Evolutionary conservation across 2,888 invertebrate species (phyloP), one percentile per base, ranked within the genome.

Genomic region (Drosophila nigritarsus): DNA sequence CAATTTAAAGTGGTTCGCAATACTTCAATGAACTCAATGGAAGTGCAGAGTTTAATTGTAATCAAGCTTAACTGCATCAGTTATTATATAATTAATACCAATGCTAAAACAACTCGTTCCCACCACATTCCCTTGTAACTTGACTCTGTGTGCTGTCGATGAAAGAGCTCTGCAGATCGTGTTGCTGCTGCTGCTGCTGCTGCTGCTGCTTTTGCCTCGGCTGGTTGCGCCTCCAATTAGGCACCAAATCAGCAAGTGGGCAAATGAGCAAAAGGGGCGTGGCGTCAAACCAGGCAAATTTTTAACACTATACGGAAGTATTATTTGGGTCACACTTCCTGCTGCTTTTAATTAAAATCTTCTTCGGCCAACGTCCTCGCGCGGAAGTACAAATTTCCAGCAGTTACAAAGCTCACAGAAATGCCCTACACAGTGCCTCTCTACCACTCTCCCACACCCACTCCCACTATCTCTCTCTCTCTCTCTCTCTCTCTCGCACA

Each of bases 301-400:
- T 86, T 86, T 90, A 88, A 87, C 89, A 87, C 81, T 88, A 83
- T 78, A 81, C 87, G 90, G 87, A 90, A 88, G 89, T 87, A 81
- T 86, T 90, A 90, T 90, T 90, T 87, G 79, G 89, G 90, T 85
- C 87, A 90, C 87, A 87, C 88, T 90, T 87, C 90, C 90, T 79
- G 86, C 86, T 88, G 86, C 86, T 88, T 87, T 88, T 88, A 87
- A 87, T 87, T 87, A 90, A 87, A 87, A 88, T 88, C 85, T 89
- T 89, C 72, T 68, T 68, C 61, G 72, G 60, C 30, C 66, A 62
- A 65, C 71, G 74, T 53, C 61, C 65, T 51, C 72, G 65, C 72
- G 66, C 87, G 90, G 90, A 89, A 82, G 85, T 87, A 82, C 83
- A 84, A 87, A 89, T 89, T 89, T 83, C 76, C 86, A 71, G 78